Evolutionary conservation across 2,113 vertebrate genomes (phyloP).

Genomic region (Apteryx owenii): DNA sequence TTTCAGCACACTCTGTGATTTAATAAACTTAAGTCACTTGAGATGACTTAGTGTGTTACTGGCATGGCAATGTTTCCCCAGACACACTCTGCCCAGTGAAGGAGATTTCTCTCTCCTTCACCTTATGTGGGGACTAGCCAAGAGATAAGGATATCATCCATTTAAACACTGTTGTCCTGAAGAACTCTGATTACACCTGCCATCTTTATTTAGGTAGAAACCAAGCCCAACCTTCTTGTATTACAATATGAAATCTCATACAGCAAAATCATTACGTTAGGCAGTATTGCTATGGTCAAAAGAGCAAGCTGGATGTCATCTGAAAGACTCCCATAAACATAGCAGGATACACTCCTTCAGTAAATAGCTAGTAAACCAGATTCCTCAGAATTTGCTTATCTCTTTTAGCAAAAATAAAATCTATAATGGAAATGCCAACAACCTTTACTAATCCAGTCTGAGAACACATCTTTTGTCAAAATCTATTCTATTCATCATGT

Average conservation of each 20-base stretch:
- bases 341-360: neutral
- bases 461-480: neutral
- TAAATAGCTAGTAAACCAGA: neutral
- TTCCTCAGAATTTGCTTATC: neutral
- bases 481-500: neutral
- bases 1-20: neutral
- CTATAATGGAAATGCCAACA: neutral
- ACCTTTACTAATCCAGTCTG: neutral
- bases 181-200: neutral
- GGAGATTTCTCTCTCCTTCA: neutral
- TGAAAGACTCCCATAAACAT: neutral
- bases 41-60: neutral
- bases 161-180: neutral
- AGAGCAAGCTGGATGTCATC: neutral
- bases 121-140: neutral
- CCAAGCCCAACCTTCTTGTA: neutral
- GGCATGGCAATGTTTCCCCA: neutral
- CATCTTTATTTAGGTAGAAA: neutral
- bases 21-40: rapidly evolving
- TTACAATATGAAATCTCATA: neutral
- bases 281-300: neutral
- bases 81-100: neutral
- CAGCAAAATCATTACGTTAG: neutral
- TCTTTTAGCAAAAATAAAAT: neutral
- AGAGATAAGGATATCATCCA: neutral